phyloP scores from a whole-genome alignment of 2,888 invertebrate species.

The Meloe dianella region DNA sequence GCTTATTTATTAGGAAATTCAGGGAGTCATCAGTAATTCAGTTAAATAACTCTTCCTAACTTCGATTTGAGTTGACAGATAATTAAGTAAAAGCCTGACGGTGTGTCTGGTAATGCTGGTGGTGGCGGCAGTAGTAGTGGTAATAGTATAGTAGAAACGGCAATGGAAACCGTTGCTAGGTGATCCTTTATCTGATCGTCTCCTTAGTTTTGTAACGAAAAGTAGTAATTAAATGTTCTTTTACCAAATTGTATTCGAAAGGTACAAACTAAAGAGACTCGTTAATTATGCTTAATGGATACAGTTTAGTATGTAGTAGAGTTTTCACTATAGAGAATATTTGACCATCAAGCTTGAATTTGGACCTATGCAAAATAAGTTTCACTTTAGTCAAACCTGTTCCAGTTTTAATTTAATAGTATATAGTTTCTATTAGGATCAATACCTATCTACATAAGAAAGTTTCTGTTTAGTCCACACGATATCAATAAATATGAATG shows the following conservation, averaged over 20 bases:
- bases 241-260: conserved; percentile 23
- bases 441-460: not conserved
- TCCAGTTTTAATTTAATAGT: not conserved
- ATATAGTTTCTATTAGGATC: not conserved
- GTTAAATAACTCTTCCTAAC: conserved; percentile 33
- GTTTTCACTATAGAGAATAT: not conserved
- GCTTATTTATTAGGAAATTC: conserved; percentile 37
- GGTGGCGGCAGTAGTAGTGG: conserved; percentile 1
- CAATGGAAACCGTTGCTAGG: conserved; percentile 23
- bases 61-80: conserved; percentile 34
- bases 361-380: not conserved
- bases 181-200: conserved; percentile 33
- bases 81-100: conserved; percentile 39
- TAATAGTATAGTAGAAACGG: conserved; percentile 7
- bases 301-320: not conserved
- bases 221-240: conserved; percentile 28
- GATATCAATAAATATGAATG: too few species aligned
- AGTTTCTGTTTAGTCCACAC: too few species aligned
- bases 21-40: conserved; percentile 32
- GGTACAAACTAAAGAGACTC: conserved; percentile 21
- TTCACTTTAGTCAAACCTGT: not conserved
- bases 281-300: conserved; percentile 18
- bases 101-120: conserved; percentile 20
- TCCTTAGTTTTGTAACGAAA: conserved; percentile 25
- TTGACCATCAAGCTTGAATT: not conserved